Conservation (phyloP, 2,888 invertebrate species). For the Spodoptera picta region DNA sequence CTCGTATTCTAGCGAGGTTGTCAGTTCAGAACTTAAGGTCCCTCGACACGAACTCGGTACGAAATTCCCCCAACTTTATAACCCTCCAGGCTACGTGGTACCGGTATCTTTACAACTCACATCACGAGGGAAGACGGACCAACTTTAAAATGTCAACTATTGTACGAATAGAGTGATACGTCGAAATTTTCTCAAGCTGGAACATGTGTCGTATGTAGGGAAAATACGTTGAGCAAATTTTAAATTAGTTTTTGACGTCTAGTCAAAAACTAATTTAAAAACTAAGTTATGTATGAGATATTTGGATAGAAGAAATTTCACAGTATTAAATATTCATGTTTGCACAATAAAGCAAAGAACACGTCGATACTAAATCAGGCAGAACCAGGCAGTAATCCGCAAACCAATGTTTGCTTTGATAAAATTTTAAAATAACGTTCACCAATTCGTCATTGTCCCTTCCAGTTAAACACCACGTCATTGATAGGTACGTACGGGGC, state of each 20-base stretch:
- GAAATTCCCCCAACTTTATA: slow-evolving; percentile 53
- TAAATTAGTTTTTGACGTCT: not conserved
- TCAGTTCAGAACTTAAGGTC: slow-evolving; percentile 52
- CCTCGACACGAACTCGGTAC: slow-evolving; percentile 38
- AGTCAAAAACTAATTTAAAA: no score
- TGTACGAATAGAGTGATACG: slow-evolving; percentile 30
- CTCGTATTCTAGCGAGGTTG: slow-evolving; percentile 40
- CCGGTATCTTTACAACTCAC: slow-evolving; percentile 51
- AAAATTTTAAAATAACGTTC: slow-evolving; percentile 25
- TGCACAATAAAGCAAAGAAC: no score
- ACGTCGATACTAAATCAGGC: not conserved
- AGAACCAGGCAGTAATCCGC: not conserved
- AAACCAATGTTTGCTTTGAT: slow-evolving; percentile 1
- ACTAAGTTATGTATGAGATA: not conserved
- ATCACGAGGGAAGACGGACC: slow-evolving; percentile 26
- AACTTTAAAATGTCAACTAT: slow-evolving; percentile 45
- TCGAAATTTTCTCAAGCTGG: slow-evolving; percentile 15
- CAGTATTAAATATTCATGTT: no score
- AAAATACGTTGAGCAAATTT: slow-evolving; percentile 22
- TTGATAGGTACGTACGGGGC: slow-evolving; percentile 52
- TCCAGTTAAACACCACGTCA: slow-evolving; percentile 52
- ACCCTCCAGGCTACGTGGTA: slow-evolving; percentile 39
- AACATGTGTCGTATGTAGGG: slow-evolving; percentile 9
- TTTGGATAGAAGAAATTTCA: not conserved
- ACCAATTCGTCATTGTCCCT: slow-evolving; percentile 32